Conservation (phyloP, 2,888 invertebrate species). For the Cartodere bifasciata region DNA sequence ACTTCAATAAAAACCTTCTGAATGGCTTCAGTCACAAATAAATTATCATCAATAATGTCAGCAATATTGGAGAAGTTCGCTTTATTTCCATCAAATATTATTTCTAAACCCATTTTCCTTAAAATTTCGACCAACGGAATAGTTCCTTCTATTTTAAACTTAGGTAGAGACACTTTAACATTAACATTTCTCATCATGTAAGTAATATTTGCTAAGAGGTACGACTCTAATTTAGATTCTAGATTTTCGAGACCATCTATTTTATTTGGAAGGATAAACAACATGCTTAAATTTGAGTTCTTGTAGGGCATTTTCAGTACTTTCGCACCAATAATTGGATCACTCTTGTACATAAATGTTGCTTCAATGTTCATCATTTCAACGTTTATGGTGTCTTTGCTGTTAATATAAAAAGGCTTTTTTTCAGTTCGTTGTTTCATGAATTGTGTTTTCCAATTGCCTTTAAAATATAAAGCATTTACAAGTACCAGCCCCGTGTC, state of each 20-base stretch:
- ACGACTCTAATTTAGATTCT: slow-evolving; percentile 44
- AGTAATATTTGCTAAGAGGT: slow-evolving; percentile 41
- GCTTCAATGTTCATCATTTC: slow-evolving; percentile 60
- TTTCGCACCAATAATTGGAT: slow-evolving; percentile 42
- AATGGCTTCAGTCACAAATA: slow-evolving; percentile 57
- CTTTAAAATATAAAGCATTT: slow-evolving; percentile 81
- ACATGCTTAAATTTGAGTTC: slow-evolving; percentile 56
- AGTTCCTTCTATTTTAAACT: slow-evolving; percentile 66
- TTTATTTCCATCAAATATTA: slow-evolving; percentile 42
- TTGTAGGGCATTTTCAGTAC: slow-evolving; percentile 61
- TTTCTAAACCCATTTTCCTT: slow-evolving; percentile 53
- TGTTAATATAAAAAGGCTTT: slow-evolving; percentile 49
- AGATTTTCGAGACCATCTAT: slow-evolving; percentile 50
- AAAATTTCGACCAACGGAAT: slow-evolving; percentile 52
- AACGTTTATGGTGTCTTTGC: slow-evolving; percentile 43
- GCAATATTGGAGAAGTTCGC: slow-evolving; percentile 58
- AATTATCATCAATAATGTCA: slow-evolving; percentile 30
- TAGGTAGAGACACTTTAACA: slow-evolving; percentile 60
- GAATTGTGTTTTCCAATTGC: slow-evolving; percentile 59
- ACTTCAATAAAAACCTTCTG: slow-evolving; percentile 81
- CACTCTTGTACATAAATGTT: slow-evolving; percentile 39
- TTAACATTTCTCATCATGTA: slow-evolving; percentile 37
- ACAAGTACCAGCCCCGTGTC: slow-evolving; percentile 59
- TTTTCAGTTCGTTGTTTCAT: slow-evolving; percentile 41
- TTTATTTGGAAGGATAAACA: slow-evolving; percentile 60